Conservation (phyloP, 2,888 invertebrate genomes). For the Meganola albula region DNA sequence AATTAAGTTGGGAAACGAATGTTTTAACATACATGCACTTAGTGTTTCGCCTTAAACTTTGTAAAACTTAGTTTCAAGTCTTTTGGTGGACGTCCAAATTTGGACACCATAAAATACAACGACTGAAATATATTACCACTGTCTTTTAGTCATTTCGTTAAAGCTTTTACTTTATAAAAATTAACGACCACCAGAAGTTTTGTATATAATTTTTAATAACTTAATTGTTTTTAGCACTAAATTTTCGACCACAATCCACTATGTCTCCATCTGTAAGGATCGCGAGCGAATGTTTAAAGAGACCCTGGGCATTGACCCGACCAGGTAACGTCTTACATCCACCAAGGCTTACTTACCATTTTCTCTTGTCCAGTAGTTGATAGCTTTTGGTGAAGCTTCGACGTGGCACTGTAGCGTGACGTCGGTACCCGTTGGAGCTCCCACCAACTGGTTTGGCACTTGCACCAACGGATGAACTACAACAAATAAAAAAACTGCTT, state of each 20-base stretch:
- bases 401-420: constrained; percentile 91
- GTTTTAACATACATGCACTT: constrained; percentile 9
- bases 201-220: no score
- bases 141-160: no score
- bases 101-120: constrained; percentile 27
- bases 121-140: no score
- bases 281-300: no score
- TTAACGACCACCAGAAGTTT: no score
- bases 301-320: no score
- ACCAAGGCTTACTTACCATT: no score
- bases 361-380: constrained; percentile 96
- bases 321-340: no score
- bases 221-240: no score
- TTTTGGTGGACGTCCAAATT: constrained; percentile 22
- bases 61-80: constrained; percentile 21
- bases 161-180: no score
- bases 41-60: constrained; percentile 19
- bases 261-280: no score
- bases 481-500: constrained; percentile 21
- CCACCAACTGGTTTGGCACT: constrained; percentile 95
- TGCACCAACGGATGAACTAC: constrained; percentile 94
- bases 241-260: no score
- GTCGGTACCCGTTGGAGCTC: constrained; percentile 90
- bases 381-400: constrained; percentile 94
- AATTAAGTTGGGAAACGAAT: constrained; percentile 19